phyloP scores from a whole-genome alignment of 2,888 invertebrate genomes.

The Dromius quadrimaculatus region DNA sequence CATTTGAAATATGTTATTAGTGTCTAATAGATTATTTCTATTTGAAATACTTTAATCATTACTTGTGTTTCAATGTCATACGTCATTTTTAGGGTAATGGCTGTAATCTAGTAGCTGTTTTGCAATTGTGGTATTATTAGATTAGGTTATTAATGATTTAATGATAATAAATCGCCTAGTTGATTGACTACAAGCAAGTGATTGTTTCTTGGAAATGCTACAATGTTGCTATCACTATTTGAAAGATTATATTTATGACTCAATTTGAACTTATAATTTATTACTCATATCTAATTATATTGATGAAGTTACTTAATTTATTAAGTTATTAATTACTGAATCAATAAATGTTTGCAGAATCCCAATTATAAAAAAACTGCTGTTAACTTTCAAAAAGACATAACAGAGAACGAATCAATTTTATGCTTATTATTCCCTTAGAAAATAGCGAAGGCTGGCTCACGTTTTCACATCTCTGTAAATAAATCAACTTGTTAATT shows the following conservation, averaged over 20 bases:
- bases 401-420: constrained; percentile 5
- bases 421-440: neutral
- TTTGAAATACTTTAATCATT: constrained; percentile 41
- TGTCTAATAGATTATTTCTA: constrained; percentile 50
- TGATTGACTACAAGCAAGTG: no score
- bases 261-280: no score
- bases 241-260: no score
- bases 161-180: constrained; percentile 7
- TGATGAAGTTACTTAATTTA: no score
- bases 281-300: no score
- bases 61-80: constrained; percentile 11
- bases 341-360: no score
- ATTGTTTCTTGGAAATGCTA: no score
- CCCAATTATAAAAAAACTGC: no score
- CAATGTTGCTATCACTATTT: no score
- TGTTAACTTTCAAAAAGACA: no score
- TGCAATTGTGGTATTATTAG: constrained; percentile 28
- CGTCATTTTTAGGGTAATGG: neutral
- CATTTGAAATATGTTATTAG: constrained; percentile 47
- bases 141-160: constrained; percentile 23
- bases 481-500: constrained; percentile 33
- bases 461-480: constrained; percentile 30
- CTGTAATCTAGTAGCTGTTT: constrained; percentile 7
- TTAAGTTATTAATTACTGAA: no score
- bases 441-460: constrained; percentile 2